A percentile compares a stretch with the other conserved stretches of the same genome.
Conservation (phyloP, 2,113 vertebrate genomes). For the Tragulus kanchil region DNA sequence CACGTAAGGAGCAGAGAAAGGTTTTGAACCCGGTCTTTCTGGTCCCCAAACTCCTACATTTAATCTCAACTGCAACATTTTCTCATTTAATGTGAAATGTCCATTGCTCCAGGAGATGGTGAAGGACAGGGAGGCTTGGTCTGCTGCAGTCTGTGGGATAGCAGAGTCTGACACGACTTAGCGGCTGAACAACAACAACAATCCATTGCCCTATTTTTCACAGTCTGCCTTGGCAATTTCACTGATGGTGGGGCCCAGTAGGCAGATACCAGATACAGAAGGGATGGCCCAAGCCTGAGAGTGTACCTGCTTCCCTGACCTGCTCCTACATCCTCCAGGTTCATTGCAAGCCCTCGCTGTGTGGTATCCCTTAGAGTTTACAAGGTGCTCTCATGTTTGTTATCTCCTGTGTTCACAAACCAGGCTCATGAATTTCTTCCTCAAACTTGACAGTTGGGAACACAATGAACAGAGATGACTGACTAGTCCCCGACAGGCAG, state of each 20-base stretch:
- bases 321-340: background rate
- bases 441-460: background rate
- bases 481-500: too few relatives aligned
- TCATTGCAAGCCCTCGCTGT: background rate
- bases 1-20: background rate
- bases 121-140: background rate
- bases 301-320: background rate
- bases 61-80: background rate
- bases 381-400: background rate
- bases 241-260: background rate
- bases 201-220: background rate
- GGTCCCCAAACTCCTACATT: background rate
- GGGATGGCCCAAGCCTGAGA: accelerated
- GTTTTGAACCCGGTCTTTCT: background rate
- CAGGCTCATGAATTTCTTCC: background rate
- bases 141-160: background rate
- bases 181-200: background rate
- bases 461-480: background rate
- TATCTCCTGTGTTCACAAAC: background rate
- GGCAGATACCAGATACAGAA: background rate
- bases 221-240: background rate
- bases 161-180: background rate
- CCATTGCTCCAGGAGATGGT: background rate
- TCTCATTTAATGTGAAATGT: background rate
- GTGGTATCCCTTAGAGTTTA: too few relatives aligned